Percentiles rank a stretch among this genome's conserved stretches.
These are phyloP conservation scores for Campoplex nolae DNA, from an alignment of 2,888 invertebrate species.

Conservation along the genomic window DNA sequence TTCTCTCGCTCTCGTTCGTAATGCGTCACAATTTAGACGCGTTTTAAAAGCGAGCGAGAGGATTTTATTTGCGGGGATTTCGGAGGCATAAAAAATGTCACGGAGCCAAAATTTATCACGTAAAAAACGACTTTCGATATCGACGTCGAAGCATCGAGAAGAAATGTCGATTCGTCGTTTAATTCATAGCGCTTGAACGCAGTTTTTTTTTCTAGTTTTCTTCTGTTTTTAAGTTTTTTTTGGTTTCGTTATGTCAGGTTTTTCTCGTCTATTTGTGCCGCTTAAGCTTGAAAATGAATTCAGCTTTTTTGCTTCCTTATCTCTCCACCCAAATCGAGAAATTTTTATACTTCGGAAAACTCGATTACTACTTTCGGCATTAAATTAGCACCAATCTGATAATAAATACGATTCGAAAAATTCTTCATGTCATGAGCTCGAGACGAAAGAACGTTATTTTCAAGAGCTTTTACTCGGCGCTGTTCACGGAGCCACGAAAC, in stretches of 20 bases:
- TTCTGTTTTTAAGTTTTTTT: conserved; percentile 1
- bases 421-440: not conserved
- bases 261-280: conserved; percentile 27
- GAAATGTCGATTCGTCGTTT: conserved; percentile 51
- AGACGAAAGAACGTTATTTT: not conserved
- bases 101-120: conserved; percentile 77
- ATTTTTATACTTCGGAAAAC: not conserved
- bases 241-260: conserved; percentile 23
- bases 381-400: conserved; percentile 53
- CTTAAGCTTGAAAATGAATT: not conserved
- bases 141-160: conserved; percentile 67
- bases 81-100: conserved; percentile 75
- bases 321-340: not conserved
- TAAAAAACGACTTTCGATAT: conserved; percentile 75
- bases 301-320: conserved; percentile 15
- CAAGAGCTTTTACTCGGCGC: conserved; percentile 1
- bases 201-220: not conserved
- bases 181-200: not conserved
- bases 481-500: not conserved
- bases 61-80: conserved; percentile 3
- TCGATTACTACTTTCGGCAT: conserved; percentile 41
- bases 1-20: conserved; percentile 22
- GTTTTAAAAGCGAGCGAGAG: conserved; percentile 3
- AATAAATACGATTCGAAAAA: conserved; percentile 36
- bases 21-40: conserved; percentile 6